Conservation (phyloP, 53 echinoderm and acorn worm genomes). For the Antedon mediterranea region DNA sequence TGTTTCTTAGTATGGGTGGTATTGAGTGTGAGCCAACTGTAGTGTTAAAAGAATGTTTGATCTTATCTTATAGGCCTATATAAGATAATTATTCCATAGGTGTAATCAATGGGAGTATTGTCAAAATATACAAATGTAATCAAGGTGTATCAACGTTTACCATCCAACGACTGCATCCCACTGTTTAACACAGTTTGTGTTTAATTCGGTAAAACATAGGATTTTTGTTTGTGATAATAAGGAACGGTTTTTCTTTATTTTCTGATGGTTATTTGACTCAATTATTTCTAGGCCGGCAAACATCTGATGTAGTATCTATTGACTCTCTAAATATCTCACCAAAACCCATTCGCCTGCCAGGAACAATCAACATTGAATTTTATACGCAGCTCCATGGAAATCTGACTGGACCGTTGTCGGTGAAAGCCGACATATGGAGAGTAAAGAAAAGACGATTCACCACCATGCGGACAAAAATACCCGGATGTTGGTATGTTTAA, state of each 20-base stretch:
- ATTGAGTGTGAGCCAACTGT: neutral
- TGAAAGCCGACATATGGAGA: neutral
- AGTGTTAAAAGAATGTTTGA: neutral
- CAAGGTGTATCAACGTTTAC: no score
- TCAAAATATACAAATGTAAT: no score
- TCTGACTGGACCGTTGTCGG: neutral
- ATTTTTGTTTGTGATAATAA: no score
- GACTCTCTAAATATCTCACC: neutral
- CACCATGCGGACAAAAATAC: neutral
- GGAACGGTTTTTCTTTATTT: no score
- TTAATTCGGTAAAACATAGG: no score
- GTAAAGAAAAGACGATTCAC: neutral
- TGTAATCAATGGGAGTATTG: no score
- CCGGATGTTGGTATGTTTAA: neutral
- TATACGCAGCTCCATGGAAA: neutral
- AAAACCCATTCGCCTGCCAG: neutral
- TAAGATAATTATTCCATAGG: no score
- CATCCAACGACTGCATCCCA: no score
- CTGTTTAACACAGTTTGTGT: no score
- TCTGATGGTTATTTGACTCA: no score
- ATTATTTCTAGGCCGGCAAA: neutral
- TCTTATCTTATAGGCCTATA: neutral
- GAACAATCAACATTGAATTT: neutral
- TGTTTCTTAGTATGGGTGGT: neutral
- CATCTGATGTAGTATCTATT: neutral